phyloP scores from a whole-genome alignment of 1,140 invertebrate species.

The Drosophila bocki region DNA sequence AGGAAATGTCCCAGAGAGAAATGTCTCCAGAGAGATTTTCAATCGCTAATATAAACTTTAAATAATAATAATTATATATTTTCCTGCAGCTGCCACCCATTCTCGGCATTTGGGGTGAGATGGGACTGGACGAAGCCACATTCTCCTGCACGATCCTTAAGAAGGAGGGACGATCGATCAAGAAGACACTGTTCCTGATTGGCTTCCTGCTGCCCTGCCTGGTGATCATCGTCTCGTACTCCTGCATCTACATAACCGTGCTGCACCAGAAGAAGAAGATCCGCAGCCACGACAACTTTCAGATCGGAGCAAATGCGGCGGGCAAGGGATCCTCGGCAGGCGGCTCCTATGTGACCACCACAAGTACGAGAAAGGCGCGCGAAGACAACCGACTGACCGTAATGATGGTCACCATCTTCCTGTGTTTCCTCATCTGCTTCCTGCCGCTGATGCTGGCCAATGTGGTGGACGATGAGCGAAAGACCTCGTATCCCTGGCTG shows the following conservation, averaged over 20 bases:
- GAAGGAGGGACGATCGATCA: constrained; percentile 92
- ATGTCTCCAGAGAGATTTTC: no score
- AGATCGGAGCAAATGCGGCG: constrained; percentile 47
- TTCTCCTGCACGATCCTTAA: constrained; percentile 95
- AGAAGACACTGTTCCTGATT: constrained; percentile 93
- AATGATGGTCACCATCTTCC: constrained; percentile 94
- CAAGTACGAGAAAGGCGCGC: constrained; percentile 81
- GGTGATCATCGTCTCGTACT: constrained; percentile 93
- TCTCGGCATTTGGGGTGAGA: constrained; percentile 92
- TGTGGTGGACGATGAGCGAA: constrained; percentile 90
- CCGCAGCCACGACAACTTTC: constrained; percentile 73
- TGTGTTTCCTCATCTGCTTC: constrained; percentile 93
- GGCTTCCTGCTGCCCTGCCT: constrained; percentile 93
- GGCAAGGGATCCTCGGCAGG: constrained; percentile 57
- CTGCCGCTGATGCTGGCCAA: constrained; percentile 94
- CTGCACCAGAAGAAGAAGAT: constrained; percentile 90
- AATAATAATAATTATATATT: constrained; percentile 19
- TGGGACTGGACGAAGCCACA: constrained; percentile 91
- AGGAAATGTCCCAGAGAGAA: neutral
- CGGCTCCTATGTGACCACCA: constrained; percentile 66
- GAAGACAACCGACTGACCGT: constrained; percentile 93
- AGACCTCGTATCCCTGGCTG: constrained; percentile 89
- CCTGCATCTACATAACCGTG: constrained; percentile 94
- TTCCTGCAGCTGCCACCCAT: constrained; percentile 90
- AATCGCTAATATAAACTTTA: no score